Conservation (phyloP, 2,113 vertebrate species). For the Labeo rohita region DNA sequence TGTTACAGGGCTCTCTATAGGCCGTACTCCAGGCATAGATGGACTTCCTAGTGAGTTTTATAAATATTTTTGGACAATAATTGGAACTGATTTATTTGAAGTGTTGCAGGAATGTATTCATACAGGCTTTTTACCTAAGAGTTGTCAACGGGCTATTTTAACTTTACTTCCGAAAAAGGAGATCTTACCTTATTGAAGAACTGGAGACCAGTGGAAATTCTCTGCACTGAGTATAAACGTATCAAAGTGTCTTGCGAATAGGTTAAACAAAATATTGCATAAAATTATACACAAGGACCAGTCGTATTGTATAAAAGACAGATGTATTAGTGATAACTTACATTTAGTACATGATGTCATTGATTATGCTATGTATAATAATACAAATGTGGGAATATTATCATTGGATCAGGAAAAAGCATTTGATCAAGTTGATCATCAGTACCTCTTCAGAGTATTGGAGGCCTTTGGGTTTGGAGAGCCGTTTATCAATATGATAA, state of each 20-base stretch:
- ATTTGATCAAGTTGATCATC: not conserved
- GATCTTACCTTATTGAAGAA: no score
- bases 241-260: not conserved
- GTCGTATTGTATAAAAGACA: not conserved
- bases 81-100: not conserved
- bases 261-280: not conserved
- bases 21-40: not conserved
- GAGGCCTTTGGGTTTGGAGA: no score
- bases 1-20: not conserved
- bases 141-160: not conserved
- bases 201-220: no score
- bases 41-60: not conserved
- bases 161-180: no score
- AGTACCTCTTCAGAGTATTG: no score
- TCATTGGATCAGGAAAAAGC: no score
- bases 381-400: no score
- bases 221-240: not conserved
- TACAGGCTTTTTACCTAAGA: not conserved
- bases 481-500: no score
- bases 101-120: not conserved
- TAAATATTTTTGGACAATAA: not conserved
- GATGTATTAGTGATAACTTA: not conserved
- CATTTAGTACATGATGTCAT: not conserved
- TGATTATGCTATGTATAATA: not conserved
- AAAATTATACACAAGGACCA: not conserved